phyloP scores from a whole-genome alignment of 2,888 invertebrate species.

The Amiota communis region DNA sequence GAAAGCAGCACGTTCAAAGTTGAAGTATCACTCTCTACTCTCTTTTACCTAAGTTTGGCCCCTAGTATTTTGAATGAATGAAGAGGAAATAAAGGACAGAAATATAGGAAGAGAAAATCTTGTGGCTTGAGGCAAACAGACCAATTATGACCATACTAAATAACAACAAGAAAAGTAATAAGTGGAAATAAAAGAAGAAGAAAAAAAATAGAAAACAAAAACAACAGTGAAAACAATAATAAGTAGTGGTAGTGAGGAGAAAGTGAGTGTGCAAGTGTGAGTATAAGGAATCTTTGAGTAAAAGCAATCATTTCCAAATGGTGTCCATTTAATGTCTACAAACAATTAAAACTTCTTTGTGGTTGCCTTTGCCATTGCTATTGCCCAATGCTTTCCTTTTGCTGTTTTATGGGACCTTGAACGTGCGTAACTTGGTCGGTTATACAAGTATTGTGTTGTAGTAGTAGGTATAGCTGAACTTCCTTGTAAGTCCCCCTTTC shows the following conservation, averaged over 20 bases:
- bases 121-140: not conserved
- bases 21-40: not conserved
- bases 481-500: not conserved
- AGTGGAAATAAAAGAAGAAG: not conserved
- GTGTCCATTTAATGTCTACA: slow-evolving; percentile 62
- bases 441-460: not conserved
- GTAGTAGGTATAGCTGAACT: too few species aligned
- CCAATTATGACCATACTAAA: slow-evolving; percentile 21
- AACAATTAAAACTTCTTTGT: slow-evolving; percentile 58
- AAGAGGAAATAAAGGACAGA: too few species aligned
- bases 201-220: not conserved
- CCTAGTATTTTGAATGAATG: not conserved
- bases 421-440: slow-evolving; percentile 32
- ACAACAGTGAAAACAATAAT: not conserved
- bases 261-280: too few species aligned
- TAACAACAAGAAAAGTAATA: not conserved
- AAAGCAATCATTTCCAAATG: slow-evolving; percentile 62
- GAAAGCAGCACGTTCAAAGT: not conserved
- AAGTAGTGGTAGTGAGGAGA: too few species aligned
- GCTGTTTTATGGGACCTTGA: slow-evolving; percentile 25
- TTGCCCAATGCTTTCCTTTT: slow-evolving; percentile 7
- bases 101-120: not conserved
- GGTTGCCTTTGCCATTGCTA: slow-evolving; percentile 27
- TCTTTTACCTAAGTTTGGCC: not conserved
- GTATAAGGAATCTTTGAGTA: slow-evolving; percentile 43